phyloP scores from a whole-genome alignment of 2,888 invertebrate genomes.

The Parapristionchus giblindavisi region DNA sequence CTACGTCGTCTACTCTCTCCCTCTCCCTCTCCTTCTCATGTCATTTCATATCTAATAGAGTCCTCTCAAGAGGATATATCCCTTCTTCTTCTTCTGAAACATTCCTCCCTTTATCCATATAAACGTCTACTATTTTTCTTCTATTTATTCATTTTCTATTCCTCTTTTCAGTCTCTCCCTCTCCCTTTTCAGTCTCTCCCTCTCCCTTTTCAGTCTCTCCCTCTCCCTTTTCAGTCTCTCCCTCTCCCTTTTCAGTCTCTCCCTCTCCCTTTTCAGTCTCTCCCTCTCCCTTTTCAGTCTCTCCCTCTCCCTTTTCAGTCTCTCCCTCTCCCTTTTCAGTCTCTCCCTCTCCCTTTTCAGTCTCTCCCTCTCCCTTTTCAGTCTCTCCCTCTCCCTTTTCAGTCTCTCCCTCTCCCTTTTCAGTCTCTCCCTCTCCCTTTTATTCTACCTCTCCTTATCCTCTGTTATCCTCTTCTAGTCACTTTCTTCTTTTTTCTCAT shows the following conservation, averaged over 20 bases:
- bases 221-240: constrained; percentile 40
- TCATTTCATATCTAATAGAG: too few species aligned
- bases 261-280: constrained; percentile 35
- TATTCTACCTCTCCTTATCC: background rate
- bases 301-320: constrained; percentile 38
- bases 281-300: constrained; percentile 39
- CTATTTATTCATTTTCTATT: too few species aligned
- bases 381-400: background rate
- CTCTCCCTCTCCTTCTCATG: constrained; percentile 32
- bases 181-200: too few species aligned
- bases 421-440: background rate
- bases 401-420: too few species aligned
- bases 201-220: constrained; percentile 20
- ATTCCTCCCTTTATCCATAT: too few species aligned
- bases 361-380: constrained; percentile 42
- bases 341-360: constrained; percentile 38
- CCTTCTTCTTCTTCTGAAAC: too few species aligned
- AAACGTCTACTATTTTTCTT: too few species aligned
- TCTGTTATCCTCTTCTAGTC: background rate
- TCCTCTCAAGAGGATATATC: too few species aligned
- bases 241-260: background rate
- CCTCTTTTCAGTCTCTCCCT: too few species aligned
- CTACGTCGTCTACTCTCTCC: constrained; percentile 40
- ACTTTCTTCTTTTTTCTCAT: too few species aligned
- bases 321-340: constrained; percentile 28